Base-by-base conservation (phyloP, 2,113 vertebrate species). In the Lutjanus erythropterus region DNA sequence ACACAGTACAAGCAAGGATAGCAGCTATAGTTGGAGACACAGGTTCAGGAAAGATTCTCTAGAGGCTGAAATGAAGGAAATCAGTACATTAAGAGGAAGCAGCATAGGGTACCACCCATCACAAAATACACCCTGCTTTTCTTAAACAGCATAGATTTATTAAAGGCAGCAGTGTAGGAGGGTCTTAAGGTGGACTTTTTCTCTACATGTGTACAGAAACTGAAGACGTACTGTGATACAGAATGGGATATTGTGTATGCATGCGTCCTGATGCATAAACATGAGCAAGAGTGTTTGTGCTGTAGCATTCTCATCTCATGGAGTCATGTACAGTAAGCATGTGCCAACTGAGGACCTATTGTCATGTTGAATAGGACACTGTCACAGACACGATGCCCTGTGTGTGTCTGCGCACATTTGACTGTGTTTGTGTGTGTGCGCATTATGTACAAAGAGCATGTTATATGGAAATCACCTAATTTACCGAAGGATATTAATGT, bases 271-370 rank as follows among this genome's bases (percentile, higher is more conserved):
- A 79, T 79, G 64, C 71, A 81, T 78, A 72, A 72, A 86, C 60
- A 74, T 61, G 41, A 81, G 60, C n/a, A 14, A 4, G 61, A 44
- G 33, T 12, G 49, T 69, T 33, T 23, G 25, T 27, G 70, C 58
- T 19, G 46, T n/a, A 29, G 62, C 46, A 58, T 81, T 55, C 64
- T 71, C 53, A 46, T 56, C 71, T 47, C 65, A 62, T 60, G 61
- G 75, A 78, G 49, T 75, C 33, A 78, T 55, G 44, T 78, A 70
- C 75, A 69, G 62, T 56, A 33, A 61, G 50, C 18, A 23, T 65
- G 64, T 61, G 39, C 61, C 52, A 39, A 84, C 71, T 68, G 52
- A 83, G 77, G 69, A 55, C 46, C 65, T 67, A 46, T 90, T 86
- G 78, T 84, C 42, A 37, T 14, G 23, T 4, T 83, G 66, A 78